Conservation (phyloP, 2,888 invertebrate species). For the Argyresthia albistria region DNA sequence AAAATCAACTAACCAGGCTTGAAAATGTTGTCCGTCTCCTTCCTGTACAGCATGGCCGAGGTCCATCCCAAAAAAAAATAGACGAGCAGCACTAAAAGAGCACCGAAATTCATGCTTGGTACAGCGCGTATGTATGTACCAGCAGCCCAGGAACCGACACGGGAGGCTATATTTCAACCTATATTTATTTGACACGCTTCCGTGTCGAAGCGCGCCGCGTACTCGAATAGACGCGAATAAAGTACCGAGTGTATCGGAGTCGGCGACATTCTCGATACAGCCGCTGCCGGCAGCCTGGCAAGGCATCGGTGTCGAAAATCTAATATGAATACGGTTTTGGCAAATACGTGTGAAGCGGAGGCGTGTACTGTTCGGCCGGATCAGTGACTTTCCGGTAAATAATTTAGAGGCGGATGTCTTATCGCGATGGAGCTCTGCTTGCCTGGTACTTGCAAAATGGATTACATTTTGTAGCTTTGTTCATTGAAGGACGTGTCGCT, state of each 20-base stretch:
- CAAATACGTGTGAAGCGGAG: conserved; percentile 34
- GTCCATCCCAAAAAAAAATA: conserved; percentile 52
- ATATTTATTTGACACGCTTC: conserved; percentile 64
- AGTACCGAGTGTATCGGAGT: conserved; percentile 60
- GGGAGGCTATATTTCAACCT: conserved; percentile 53
- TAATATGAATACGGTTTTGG: conserved; percentile 68
- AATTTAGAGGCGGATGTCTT: neutral
- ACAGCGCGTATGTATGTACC: conserved; percentile 49
- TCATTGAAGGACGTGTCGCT: no score
- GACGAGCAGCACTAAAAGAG: conserved; percentile 52
- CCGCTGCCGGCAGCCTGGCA: neutral
- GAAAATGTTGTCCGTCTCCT: conserved; percentile 55
- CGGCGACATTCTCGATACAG: conserved; percentile 43
- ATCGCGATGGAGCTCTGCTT: neutral
- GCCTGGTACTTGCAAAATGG: neutral
- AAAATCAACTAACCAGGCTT: conserved; percentile 47
- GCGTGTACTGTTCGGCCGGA: conserved; percentile 13
- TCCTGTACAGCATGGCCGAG: conserved; percentile 51
- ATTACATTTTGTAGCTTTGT: neutral
- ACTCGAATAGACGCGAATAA: conserved; percentile 55
- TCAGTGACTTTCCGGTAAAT: conserved; percentile 3
- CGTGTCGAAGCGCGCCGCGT: conserved; percentile 44
- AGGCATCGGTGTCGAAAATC: conserved; percentile 41
- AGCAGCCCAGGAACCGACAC: conserved; percentile 50
- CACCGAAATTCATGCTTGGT: conserved; percentile 63